A percentile compares a stretch with the other conserved stretches of the same genome.
These are phyloP conservation scores for Aphelenchoides bicaudatus DNA, from an alignment of 2,888 invertebrate genomes.

Conservation along the genomic window DNA sequence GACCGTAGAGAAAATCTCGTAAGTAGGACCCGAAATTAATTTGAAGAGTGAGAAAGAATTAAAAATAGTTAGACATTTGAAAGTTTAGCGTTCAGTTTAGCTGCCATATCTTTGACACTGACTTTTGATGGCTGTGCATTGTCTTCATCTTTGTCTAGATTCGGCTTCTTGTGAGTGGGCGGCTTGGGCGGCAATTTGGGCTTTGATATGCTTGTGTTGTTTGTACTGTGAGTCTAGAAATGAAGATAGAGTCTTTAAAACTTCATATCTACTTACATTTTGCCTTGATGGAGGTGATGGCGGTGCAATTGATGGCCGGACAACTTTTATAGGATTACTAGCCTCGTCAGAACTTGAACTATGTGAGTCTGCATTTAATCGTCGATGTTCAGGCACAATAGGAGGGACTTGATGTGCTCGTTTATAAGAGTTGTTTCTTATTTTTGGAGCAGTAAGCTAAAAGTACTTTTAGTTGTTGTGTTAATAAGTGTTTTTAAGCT, in stretches of 20 bases:
- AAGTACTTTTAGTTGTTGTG: too few species aligned
- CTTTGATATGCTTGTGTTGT: neutral
- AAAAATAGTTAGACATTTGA: conserved; percentile 17
- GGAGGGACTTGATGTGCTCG: conserved; percentile 13
- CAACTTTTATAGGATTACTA: neutral
- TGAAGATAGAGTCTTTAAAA: conserved; percentile 15
- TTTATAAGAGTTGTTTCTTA: neutral
- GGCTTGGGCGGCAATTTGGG: conserved; percentile 30
- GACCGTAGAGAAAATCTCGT: neutral
- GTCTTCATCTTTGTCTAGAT: neutral
- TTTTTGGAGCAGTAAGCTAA: too few species aligned
- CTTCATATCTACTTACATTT: conserved; percentile 16
- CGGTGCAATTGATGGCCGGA: conserved; percentile 4
- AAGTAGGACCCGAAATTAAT: neutral
- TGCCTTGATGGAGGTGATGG: conserved; percentile 12
- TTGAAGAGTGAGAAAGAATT: conserved; percentile 3
- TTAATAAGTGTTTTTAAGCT: too few species aligned
- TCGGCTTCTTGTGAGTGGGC: conserved; percentile 26
- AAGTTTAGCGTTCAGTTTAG: conserved; percentile 32
- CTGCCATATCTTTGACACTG: conserved; percentile 35
- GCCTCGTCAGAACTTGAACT: conserved; percentile 1
- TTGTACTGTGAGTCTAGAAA: conserved; percentile 7
- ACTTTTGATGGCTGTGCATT: conserved; percentile 21
- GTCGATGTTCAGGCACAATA: neutral
- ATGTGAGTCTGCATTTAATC: conserved; percentile 9